Percentiles rank a stretch among this genome's conserved stretches.
Evolutionary conservation across 2,113 vertebrate species (phyloP).

Genomic region (Suricata suricatta): DNA sequence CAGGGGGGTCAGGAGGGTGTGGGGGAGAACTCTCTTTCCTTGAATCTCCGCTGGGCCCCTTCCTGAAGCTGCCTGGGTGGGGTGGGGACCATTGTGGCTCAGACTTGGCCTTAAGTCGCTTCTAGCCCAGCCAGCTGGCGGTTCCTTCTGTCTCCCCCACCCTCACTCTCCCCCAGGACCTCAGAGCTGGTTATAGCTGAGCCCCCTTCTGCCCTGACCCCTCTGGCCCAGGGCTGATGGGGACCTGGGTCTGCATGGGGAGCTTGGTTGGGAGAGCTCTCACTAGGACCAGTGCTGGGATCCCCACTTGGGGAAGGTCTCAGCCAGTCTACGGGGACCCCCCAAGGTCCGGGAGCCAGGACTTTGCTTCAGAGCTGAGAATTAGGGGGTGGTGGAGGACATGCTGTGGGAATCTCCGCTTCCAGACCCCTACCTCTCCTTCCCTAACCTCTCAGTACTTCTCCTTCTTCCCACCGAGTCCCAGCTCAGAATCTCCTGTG

Average conservation of each 20-base stretch:
- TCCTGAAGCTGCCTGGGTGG: conserved; percentile 42
- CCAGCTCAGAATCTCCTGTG: background rate
- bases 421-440: background rate
- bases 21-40: background rate
- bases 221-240: background rate
- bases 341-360: background rate
- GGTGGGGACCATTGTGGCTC: conserved; percentile 55
- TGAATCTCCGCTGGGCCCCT: background rate
- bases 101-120: conserved; percentile 43
- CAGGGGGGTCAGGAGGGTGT: background rate
- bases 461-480: background rate
- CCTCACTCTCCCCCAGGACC: background rate
- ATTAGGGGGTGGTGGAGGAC: background rate
- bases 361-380: background rate
- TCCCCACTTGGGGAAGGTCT: background rate
- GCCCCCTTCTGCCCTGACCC: background rate
- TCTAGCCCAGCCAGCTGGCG: background rate
- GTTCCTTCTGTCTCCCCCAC: background rate
- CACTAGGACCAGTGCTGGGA: background rate
- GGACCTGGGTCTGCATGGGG: background rate
- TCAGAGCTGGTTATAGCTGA: background rate
- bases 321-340: rapidly evolving
- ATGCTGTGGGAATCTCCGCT: background rate
- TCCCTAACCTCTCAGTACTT: background rate
- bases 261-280: background rate